Base-by-base conservation (phyloP, 2,113 vertebrate genomes). In the Isichthys henryi region DNA sequence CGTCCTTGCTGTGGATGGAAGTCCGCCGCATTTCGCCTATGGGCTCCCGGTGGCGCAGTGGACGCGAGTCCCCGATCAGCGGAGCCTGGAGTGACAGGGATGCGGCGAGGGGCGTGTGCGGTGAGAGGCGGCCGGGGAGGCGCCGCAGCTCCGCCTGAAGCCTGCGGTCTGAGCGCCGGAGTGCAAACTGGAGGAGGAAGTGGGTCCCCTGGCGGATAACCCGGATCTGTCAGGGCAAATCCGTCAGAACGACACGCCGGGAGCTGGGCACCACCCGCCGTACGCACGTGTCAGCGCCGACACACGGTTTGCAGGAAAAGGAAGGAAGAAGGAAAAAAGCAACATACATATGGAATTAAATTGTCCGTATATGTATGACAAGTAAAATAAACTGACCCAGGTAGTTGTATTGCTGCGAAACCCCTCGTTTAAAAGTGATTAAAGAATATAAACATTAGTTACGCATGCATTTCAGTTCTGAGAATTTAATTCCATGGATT, bases 151-250 rank as follows among this genome's bases (percentile, higher is more conserved):
- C 43, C 21, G 19, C 21, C 82, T 8, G 82, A 21, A 46, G 50
- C 90, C 89, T 91, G 77, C 46, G 53, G 43, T 88, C 87, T 91
- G 91, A 83, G 91, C 88, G 91, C 89, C 92, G 87, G 89, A 17
- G 85, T 80, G 91, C 90, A 92, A 91, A 88, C 92, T 70, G 91
- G 90, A 88, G 91, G 88, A 94, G 92, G 93, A 94, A 95, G 94
- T 92, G 93, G 94, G 93, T 95, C 95, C 94, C 95, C 95, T 87
- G 94, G 95, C 93, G 93, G 94, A 93, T 95, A 94, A 92, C 93
- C 95, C 93, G 94, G 94, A 97, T 96, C 97, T 97, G 96, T 96
- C 97, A 96, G 84, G 93, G 92, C 92, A 93, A 94, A 97, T 98
- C 95, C 94, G 95, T 96, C 95, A 96, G 52, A 88, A 87, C 21